Base-by-base conservation (phyloP, 2,113 vertebrate species). In the Onychostruthus taczanowskii region DNA sequence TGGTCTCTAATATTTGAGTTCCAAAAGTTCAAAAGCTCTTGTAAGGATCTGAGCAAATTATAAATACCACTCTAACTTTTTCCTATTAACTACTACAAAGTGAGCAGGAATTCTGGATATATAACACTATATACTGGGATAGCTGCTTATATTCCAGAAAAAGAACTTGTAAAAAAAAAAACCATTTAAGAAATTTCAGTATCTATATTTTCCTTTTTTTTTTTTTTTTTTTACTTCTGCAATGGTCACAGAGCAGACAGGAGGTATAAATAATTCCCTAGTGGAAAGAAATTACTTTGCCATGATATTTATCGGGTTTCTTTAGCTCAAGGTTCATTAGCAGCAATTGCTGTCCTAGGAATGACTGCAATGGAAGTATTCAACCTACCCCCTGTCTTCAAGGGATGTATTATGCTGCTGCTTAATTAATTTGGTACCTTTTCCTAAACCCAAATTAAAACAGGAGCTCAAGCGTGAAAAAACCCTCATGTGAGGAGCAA, bases 401-500 rank as follows among this genome's bases (percentile, higher is more conserved):
- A 72, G 6, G 52, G 21, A 55, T 67, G 6, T 69, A 83, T 94
- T 69, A 69, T 59, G 47, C 19, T 87, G 27, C 20, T 80, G 55
- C n/a, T 94, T 80, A 87, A 95, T 90, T 92, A 82, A 72, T 91
- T 88, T 86, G 43, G 12, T 68, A 47, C 31, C 33, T 90, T 90
- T 84, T 16, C 37, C 16, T 89, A 83, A 73, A 35, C 53, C 15
- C 58, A 94, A 72, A 95, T 62, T 81, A 66, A 88, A 94, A 64
- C 10, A 89, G 49, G 62, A 95, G 37, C 16, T 93, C 69, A 87
- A 83, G 72, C 73, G 53, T 68, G 64, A 84, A 80, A 76, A 80
- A 93, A n/a, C 26, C 2, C 13, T 80, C 12, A 53, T 37, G 33
- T 69, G 64, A 77, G 30, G 33, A 86, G 23, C n/a, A 76, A 47